Base-by-base conservation (phyloP, 2,113 vertebrate genomes). In the Anser brachyrhynchus region DNA sequence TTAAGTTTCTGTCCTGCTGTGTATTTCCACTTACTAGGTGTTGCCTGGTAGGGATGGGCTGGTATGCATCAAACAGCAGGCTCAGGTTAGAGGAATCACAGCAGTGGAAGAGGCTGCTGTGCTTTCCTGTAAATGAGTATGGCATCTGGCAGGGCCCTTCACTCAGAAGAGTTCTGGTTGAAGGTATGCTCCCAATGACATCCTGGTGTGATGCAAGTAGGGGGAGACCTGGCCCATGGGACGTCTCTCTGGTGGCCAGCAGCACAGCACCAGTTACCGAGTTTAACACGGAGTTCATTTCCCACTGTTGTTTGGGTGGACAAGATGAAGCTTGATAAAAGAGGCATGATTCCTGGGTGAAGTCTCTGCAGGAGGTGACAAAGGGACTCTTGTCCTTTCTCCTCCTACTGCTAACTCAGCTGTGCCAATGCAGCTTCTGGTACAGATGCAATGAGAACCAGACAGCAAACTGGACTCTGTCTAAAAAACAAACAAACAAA, bases 191-290 rank as follows among this genome's bases (percentile, higher is more conserved):
- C 54, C 26, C 23, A 35, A 11, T 0, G 3, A 23, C 44, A 66
- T 22, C 35, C 41, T 2, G 3, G 10, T 12, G 62, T 11, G 37
- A 39, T 29, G 25, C 57, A 58, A 21, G 13, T 51, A 41, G 9
- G 29, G 29, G 70, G 57, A 90, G 54, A n/a, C 2, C 9, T 86
- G 29, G 13, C 13, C 49, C 0, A 0, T 19, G 26, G 67, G 44
- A 44, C 39, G 9, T 12, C 35, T 57, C 39, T 59, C 25, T 73
- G 33, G 35, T 49, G 28, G 52, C 6, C 29, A 92, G 23, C 21
- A 75, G 15, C 33, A 39, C 11, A 23, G 59, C 20, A 87, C 1
- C n/a, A 43, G 4, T 33, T 75, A 10, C 0, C 3, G 37, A 35
- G 10, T 73, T 85, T 80, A 64, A 69, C 10, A 3, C 10, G 16